phyloP scores from a whole-genome alignment of 1,140 invertebrate genomes.

The Ectropis grisescens region DNA sequence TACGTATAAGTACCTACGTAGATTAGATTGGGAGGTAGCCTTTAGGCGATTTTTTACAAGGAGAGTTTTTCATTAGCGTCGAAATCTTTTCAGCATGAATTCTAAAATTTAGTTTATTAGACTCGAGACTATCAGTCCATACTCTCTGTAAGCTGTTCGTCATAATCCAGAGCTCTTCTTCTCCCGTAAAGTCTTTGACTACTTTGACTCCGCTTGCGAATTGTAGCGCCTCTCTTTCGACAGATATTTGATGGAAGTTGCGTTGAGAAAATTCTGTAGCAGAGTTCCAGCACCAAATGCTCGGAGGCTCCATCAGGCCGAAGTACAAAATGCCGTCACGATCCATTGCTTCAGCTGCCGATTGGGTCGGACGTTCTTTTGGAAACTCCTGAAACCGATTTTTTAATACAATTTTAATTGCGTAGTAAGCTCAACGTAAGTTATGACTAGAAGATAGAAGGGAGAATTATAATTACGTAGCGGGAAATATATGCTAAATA shows the following conservation, averaged over 20 bases:
- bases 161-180: conserved; percentile 78
- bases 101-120: conserved; percentile 76
- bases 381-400: conserved; percentile 59
- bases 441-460: too few species aligned
- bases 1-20: too few species aligned
- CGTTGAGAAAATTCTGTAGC: conserved; percentile 51
- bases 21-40: too few species aligned
- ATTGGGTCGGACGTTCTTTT: conserved; percentile 64
- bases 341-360: conserved; percentile 72
- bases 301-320: conserved; percentile 69
- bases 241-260: conserved; percentile 65
- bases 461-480: too few species aligned
- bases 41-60: conserved; percentile 34
- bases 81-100: conserved; percentile 66
- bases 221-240: conserved; percentile 71
- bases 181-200: conserved; percentile 67
- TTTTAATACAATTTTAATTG: too few species aligned
- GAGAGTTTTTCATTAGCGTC: conserved; percentile 28
- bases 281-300: conserved; percentile 73
- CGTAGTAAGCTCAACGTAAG: too few species aligned
- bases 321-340: conserved; percentile 72
- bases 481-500: too few species aligned
- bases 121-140: conserved; percentile 70
- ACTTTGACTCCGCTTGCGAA: conserved; percentile 81
- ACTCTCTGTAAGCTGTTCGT: conserved; percentile 78